These are phyloP conservation scores for Gnatocerus cornutus DNA, from an alignment of 2,888 invertebrate species.

Conservation along the genomic window DNA sequence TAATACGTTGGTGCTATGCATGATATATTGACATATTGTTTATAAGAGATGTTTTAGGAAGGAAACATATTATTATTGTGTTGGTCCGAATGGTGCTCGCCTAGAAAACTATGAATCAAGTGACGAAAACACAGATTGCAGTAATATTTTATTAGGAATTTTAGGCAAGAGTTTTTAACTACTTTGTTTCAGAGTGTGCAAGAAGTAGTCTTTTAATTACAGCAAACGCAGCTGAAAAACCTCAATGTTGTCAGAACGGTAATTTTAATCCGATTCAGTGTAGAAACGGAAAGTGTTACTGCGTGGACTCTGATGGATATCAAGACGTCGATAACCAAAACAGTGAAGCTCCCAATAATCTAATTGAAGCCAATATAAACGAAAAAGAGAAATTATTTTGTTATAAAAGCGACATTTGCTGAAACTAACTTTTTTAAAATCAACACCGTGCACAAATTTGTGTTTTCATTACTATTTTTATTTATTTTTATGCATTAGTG, in stretches of 20 bases:
- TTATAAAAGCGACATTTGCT: not conserved
- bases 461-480: too few species aligned
- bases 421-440: too few species aligned
- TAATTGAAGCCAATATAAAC: conserved; percentile 57
- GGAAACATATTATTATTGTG: conserved; percentile 68
- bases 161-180: not conserved
- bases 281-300: conserved; percentile 76
- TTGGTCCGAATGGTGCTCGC: conserved; percentile 73
- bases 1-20: conserved; percentile 7
- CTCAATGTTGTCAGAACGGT: conserved; percentile 78
- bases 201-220: conserved; percentile 72
- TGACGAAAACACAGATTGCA: conserved; percentile 73
- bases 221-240: conserved; percentile 65
- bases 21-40: not conserved
- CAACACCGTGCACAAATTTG: too few species aligned
- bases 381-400: conserved; percentile 15
- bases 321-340: conserved; percentile 65
- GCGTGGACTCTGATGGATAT: conserved; percentile 77
- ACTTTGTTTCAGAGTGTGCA: conserved; percentile 75
- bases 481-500: too few species aligned
- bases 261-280: conserved; percentile 78
- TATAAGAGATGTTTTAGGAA: conserved; percentile 4
- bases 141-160: conserved; percentile 69
- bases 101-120: conserved; percentile 63
- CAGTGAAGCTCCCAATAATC: conserved; percentile 14